These are phyloP conservation scores for Timema podura DNA, from an alignment of 2,888 invertebrate genomes.

Conservation along the genomic window DNA sequence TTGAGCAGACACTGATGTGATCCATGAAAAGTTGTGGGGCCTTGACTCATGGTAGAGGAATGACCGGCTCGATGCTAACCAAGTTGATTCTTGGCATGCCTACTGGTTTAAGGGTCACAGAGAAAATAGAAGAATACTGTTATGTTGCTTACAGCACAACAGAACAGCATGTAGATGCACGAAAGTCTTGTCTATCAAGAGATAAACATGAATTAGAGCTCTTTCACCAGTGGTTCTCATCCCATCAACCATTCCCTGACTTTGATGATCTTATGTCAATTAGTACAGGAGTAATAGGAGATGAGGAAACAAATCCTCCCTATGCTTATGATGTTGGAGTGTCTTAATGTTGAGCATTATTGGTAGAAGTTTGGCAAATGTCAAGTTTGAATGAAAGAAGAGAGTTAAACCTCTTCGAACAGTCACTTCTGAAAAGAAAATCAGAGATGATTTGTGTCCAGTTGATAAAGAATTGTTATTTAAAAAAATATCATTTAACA, in stretches of 20 bases:
- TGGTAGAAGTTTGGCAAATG: not conserved
- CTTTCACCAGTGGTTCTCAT: not conserved
- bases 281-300: too few relatives aligned
- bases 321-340: too few relatives aligned
- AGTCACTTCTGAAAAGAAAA: not conserved
- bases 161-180: not conserved
- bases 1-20: not conserved
- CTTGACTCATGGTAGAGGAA: not conserved
- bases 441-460: not conserved
- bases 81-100: not conserved
- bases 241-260: not conserved
- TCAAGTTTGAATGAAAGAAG: not conserved
- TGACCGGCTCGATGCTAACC: not conserved
- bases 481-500: not conserved
- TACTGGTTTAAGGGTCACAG: not conserved
- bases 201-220: not conserved
- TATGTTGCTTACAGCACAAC: not conserved
- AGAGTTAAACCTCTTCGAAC: not conserved
- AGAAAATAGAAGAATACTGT: not conserved
- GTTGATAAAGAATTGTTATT: not conserved
- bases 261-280: too few relatives aligned
- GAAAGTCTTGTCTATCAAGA: slow-evolving; percentile 1
- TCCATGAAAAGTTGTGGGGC: not conserved
- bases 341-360: too few relatives aligned
- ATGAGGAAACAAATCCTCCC: too few relatives aligned